Evolutionary conservation across 2,113 vertebrate genomes (phyloP), one percentile per base, ranked within the genome.

Genomic region (Phrynosoma platyrhinos): DNA sequence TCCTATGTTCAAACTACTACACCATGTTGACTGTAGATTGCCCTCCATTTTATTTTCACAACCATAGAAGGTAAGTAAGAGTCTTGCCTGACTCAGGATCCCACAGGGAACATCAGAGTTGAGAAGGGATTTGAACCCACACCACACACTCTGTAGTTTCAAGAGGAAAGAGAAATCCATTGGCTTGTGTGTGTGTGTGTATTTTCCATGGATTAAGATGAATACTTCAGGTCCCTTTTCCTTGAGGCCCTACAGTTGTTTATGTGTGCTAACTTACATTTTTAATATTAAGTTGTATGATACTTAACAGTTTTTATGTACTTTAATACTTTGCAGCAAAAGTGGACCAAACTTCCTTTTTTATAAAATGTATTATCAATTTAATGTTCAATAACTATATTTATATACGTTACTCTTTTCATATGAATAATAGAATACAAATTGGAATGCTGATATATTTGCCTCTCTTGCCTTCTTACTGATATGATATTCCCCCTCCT

Each of bases 361-460:
- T 47, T 78, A 30, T 89, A 90, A 36, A 21, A 89, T 55, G 83
- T 92, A 91, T 95, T 88, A 1, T 66, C 32, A 90, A 58, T 90
- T 92, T 93, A 91, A 93, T 95, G 95, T 93, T 88, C 92, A 94
- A 94, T 77, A 91, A 16, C 32, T 89, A 52, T 84, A 64, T 80
- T 84, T 89, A 84, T 47, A 64, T 64, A 64, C 27, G n/a, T 88
- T 30, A 88, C 79, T 76, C 16, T 62, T 87, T 92, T 53, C 13
- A 7, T 81, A 75, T 47, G 91, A 94, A 92, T 82, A 88, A 93
- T 91, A 94, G 89, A 93, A 94, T 84, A 90, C 93, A 94, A 94
- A 92, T 76, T 84, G 90, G 90, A 87, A 90, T 88, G 88, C 55
- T 66, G 91, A 88, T 91, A 95, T 52, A 79, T 90, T 94, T 95